Base-by-base conservation (phyloP, 1,140 invertebrate genomes). In the Thaumetopoea pityocampa region DNA sequence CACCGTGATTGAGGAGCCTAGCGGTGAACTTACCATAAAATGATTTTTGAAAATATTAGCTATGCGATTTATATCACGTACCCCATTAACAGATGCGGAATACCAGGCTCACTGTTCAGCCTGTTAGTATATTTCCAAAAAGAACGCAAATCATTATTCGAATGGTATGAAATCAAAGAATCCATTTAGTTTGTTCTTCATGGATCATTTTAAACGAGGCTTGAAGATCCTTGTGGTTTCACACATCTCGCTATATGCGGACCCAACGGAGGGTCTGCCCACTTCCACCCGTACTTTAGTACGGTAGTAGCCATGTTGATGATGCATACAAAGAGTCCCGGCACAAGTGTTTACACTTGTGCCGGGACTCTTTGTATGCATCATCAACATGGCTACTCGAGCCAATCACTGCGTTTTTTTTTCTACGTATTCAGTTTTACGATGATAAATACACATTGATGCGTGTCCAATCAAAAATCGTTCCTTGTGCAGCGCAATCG, bases 101-200 rank as follows among this genome's bases (percentile, higher is more conserved):
- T 17, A 12, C 22, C 16, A 7, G 32, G 33, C 5, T 15, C 42
- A 35, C 9, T 5, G 5, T 50, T 38, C 2, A 50, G 18, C 4
- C 17, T 40, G 10, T 50, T 55, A 0, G 46, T 55, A 1, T 20
- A 2, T 20, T 49, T 54, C 45, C 37, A 54, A 28, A 49, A 54
- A 0, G 14, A 17, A 4, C 36, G 19, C 22, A 45, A 45, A 26
- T 41, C 36, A 4, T 37, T 34, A 26, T 23, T 48, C 2, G 24
- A 22, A n/a, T 51, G 33, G 19, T 49, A 24, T 4, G 27, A 16
- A 10, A 42, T 26, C 6, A 37, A 15, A 3, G 8, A 3, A n/a
- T 23, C 22, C 7, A n/a, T 23, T 23, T 35, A 8, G 35, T 34
- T 29, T 44, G 41, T 9, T 19, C 22, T 19, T 27, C 9, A 12